Conservation (phyloP, 2,113 vertebrate genomes). For the Corythaeola cristata region DNA sequence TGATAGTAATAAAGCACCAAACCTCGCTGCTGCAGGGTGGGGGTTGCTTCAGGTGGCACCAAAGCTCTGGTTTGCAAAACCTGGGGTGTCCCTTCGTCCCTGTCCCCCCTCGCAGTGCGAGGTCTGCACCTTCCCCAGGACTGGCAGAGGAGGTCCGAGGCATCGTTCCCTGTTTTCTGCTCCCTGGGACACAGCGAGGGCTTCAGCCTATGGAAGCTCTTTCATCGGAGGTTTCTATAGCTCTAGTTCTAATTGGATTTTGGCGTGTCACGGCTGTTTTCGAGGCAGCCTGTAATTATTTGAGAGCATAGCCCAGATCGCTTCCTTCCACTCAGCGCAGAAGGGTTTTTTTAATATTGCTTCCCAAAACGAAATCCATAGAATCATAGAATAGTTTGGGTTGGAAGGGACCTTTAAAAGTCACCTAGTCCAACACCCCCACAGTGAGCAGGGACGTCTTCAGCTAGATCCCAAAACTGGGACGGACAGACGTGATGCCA, state of each 20-base stretch:
- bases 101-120: accelerated
- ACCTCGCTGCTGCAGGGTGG: background rate
- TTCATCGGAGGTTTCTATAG: background rate
- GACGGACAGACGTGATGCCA: background rate
- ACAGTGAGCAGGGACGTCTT: too few relatives aligned
- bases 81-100: background rate
- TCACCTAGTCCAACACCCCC: too few relatives aligned
- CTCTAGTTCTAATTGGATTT: conserved; percentile 35
- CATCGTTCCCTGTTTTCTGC: background rate
- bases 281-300: conserved; percentile 22
- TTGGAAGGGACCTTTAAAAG: too few relatives aligned
- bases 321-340: background rate
- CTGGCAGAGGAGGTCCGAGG: background rate
- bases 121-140: background rate
- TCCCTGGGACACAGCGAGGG: background rate
- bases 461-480: background rate
- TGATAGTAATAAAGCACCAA: background rate
- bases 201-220: background rate
- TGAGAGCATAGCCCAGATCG: background rate
- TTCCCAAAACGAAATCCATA: background rate
- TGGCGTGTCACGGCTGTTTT: background rate
- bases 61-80: accelerated
- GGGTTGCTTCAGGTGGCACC: background rate
- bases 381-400: too few relatives aligned
- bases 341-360: background rate